phyloP scores from a whole-genome alignment of 2,888 invertebrate species.

The Autographa pulchrina region DNA sequence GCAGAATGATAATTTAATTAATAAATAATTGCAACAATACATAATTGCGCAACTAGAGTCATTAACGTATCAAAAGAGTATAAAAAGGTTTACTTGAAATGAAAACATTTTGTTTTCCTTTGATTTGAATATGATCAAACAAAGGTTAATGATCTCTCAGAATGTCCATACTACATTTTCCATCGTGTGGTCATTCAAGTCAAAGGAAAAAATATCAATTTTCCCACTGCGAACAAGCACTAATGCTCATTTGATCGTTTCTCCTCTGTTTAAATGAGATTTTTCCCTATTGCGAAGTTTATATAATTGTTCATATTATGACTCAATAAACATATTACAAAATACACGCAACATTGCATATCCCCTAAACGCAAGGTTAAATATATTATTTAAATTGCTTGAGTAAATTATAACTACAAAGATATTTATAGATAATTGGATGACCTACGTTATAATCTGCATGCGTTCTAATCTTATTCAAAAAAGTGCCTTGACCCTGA shows the following conservation, averaged over 20 bases:
- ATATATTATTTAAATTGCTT: constrained; percentile 1
- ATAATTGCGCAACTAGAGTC: too few relatives aligned
- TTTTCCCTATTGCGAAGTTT: background rate
- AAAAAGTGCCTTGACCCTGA: background rate
- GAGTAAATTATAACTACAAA: background rate
- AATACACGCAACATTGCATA: background rate
- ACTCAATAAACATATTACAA: background rate
- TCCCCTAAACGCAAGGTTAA: background rate
- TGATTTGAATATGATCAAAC: too few relatives aligned
- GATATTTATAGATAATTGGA: constrained; percentile 4
- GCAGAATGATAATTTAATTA: background rate
- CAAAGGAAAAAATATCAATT: too few relatives aligned
- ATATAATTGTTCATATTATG: background rate
- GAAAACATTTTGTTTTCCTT: too few relatives aligned
- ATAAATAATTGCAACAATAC: background rate
- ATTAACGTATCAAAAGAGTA: too few relatives aligned
- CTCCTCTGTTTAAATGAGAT: background rate
- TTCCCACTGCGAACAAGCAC: too few relatives aligned
- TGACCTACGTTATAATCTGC: background rate
- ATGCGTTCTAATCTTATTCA: background rate
- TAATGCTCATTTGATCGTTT: background rate
- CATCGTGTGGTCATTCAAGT: too few relatives aligned
- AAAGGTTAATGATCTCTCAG: background rate
- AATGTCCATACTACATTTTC: background rate
- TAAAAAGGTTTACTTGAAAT: too few relatives aligned